phyloP scores from a whole-genome alignment of 2,888 invertebrate species.

The Branchellion lobata region DNA sequence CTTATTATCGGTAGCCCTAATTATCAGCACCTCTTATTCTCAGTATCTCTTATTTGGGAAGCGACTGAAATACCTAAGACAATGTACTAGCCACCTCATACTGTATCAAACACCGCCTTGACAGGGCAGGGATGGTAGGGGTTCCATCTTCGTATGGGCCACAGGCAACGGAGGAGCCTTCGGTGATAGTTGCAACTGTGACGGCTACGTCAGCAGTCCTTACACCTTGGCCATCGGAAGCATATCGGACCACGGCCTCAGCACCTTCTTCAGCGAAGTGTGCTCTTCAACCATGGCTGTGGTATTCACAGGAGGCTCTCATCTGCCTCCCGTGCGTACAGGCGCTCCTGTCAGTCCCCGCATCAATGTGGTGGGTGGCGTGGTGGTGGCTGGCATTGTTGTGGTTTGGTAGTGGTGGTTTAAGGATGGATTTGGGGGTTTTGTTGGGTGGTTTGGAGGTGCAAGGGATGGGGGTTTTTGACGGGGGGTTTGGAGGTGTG shows the following conservation, averaged over 20 bases:
- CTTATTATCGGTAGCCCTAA: not conserved
- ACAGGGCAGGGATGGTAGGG: slow-evolving; percentile 55
- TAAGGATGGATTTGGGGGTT: no score
- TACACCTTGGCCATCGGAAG: slow-evolving; percentile 58
- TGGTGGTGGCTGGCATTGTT: not conserved
- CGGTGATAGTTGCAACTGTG: slow-evolving; percentile 59
- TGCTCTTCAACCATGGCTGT: slow-evolving; percentile 58
- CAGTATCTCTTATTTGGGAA: not conserved
- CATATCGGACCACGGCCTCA: slow-evolving; percentile 54
- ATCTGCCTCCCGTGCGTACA: slow-evolving; percentile 41
- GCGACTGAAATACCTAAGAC: not conserved
- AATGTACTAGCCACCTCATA: not conserved
- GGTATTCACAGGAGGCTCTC: slow-evolving; percentile 51
- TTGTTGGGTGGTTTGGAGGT: no score
- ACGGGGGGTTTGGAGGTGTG: not conserved
- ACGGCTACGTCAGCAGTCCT: slow-evolving; percentile 59
- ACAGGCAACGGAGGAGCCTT: slow-evolving; percentile 60
- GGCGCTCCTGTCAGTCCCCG: not conserved
- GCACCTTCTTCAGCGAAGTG: slow-evolving; percentile 59
- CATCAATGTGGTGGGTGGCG: slow-evolving; percentile 7
- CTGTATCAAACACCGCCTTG: not conserved
- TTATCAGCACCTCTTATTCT: not conserved
- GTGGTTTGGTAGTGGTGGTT: no score
- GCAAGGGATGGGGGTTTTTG: no score
- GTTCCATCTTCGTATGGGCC: slow-evolving; percentile 60